Conservation (phyloP, 1,140 invertebrate genomes). For the Venustaconcha ellipsiformis region DNA sequence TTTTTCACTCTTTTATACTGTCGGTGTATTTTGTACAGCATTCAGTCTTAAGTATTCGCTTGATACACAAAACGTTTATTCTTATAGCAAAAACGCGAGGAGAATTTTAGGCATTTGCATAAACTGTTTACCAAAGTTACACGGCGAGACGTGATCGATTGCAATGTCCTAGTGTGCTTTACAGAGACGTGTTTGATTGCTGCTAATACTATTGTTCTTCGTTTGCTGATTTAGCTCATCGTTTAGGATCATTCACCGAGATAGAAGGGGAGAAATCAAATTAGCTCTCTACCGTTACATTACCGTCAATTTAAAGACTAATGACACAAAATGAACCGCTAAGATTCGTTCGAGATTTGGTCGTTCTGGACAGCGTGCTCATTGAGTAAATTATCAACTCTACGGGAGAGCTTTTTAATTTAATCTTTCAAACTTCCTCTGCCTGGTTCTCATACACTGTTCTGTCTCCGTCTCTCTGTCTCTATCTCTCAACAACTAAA, state of each 20-base stretch:
- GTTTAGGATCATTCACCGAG: conserved; percentile 1
- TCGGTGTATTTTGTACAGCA: too few species aligned
- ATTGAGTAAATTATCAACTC: conserved; percentile 35
- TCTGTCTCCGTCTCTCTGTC: not conserved
- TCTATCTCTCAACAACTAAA: conserved; percentile 5
- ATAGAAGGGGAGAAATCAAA: conserved; percentile 29
- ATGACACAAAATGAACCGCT: conserved; percentile 35
- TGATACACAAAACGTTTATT: too few species aligned
- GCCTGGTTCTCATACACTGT: not conserved
- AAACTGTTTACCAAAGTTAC: too few species aligned
- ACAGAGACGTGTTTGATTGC: too few species aligned
- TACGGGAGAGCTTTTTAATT: conserved; percentile 20
- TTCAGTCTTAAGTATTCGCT: too few species aligned
- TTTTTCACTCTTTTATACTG: too few species aligned
- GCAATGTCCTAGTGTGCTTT: too few species aligned
- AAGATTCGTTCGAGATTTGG: conserved; percentile 8
- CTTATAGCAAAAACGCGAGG: too few species aligned
- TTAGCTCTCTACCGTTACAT: conserved; percentile 26
- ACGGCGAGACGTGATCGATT: too few species aligned
- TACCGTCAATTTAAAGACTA: conserved; percentile 35
- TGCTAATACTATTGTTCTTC: not conserved
- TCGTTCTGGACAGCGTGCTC: conserved; percentile 9
- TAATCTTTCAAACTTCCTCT: conserved; percentile 30
- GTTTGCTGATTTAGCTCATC: conserved; percentile 8
- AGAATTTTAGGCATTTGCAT: too few species aligned